A percentile compares a stretch with the other conserved stretches of the same genome.
Evolutionary conservation across 2,888 invertebrate species (phyloP).

Genomic region (Sarcophaga rosellei): DNA sequence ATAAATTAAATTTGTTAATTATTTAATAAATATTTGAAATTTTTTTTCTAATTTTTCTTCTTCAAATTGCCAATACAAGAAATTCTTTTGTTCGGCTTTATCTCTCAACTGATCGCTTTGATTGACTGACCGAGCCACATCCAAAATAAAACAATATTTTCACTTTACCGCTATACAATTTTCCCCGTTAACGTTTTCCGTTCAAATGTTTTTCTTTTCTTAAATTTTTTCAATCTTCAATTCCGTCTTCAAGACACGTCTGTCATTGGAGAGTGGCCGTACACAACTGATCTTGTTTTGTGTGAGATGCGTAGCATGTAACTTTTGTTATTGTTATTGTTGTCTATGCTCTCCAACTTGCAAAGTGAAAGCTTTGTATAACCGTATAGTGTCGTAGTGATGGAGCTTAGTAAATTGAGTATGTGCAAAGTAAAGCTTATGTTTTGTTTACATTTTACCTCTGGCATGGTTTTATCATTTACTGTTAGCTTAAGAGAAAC

Average conservation of each 20-base stretch:
- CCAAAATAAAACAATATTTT: conserved; percentile 47
- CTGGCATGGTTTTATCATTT: background rate
- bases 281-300: conserved; percentile 66
- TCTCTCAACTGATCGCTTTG: background rate
- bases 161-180: conserved; percentile 65
- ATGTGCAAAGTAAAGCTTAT: conserved; percentile 36
- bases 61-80: background rate
- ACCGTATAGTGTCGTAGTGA: background rate
- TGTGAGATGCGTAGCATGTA: conserved; percentile 42
- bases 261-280: conserved; percentile 61
- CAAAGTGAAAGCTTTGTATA: conserved; percentile 54
- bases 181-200: conserved; percentile 18
- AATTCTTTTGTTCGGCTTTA: background rate
- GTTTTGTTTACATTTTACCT: background rate
- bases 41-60: conserved; percentile 22
- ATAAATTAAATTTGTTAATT: conserved; percentile 8
- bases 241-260: conserved; percentile 50
- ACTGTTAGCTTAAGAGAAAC: conserved; percentile 8
- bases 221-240: background rate
- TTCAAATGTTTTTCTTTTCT: background rate
- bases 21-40: conserved; percentile 21
- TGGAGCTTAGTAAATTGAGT: background rate
- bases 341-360: background rate
- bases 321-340: background rate
- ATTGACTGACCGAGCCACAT: background rate